phyloP scores from a whole-genome alignment of 2,888 invertebrate genomes.

The Drosophila maculinotata region DNA sequence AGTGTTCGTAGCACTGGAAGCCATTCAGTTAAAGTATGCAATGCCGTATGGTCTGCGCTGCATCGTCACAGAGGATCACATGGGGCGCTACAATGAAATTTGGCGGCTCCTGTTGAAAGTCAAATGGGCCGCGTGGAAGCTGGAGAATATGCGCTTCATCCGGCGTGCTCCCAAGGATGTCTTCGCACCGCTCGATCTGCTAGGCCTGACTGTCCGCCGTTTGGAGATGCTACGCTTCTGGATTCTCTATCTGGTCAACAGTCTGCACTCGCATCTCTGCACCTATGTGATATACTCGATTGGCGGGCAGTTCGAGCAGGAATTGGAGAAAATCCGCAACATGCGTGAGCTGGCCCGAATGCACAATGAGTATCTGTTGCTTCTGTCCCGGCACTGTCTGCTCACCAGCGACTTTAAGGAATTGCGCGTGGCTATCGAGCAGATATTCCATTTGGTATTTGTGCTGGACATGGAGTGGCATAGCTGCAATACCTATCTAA shows the following conservation, averaged over 20 bases:
- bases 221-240: conserved; percentile 86
- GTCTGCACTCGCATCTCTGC: conserved; percentile 86
- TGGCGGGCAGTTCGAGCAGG: conserved; percentile 78
- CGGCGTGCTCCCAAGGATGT: conserved; percentile 57
- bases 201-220: conserved; percentile 84
- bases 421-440: conserved; percentile 77
- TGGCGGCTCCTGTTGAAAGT: conserved; percentile 86
- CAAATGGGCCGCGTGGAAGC: conserved; percentile 86
- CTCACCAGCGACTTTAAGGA: conserved; percentile 59
- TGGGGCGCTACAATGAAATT: conserved; percentile 83
- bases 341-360: conserved; percentile 80
- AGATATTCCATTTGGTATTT: conserved; percentile 81
- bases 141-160: conserved; percentile 85
- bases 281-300: conserved; percentile 84
- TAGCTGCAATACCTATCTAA: conserved; percentile 71
- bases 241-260: conserved; percentile 86
- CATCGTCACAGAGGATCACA: conserved; percentile 74
- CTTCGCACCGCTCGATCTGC: conserved; percentile 76
- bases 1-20: conserved; percentile 81
- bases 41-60: conserved; percentile 73
- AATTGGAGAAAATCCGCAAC: conserved; percentile 73
- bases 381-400: conserved; percentile 81
- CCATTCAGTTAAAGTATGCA: conserved; percentile 75
- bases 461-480: conserved; percentile 83
- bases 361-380: conserved; percentile 82